Percentiles rank a stretch among this genome's conserved stretches.
Evolutionary conservation across 2,888 invertebrate species (phyloP).

Genomic region (Baronia brevicornis): DNA sequence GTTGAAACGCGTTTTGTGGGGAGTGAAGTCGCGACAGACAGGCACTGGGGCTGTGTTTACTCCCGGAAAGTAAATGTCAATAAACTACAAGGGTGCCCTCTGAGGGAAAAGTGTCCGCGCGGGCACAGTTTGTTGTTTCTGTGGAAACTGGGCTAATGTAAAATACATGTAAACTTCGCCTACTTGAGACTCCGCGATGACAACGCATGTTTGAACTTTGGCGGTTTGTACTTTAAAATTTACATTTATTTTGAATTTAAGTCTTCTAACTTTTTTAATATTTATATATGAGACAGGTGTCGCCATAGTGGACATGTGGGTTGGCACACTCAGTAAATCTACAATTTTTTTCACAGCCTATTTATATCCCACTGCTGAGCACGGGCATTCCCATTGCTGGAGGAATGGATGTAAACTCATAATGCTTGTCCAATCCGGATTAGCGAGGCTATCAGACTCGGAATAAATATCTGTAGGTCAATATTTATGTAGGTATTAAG

Average conservation of each 20-base stretch:
- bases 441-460: no score
- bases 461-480: no score
- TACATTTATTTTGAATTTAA: background rate
- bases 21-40: conserved; percentile 43
- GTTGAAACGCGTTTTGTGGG: conserved; percentile 25
- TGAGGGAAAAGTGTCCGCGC: conserved; percentile 49
- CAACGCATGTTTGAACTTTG: conserved; percentile 11
- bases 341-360: no score
- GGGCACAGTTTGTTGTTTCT: conserved; percentile 44
- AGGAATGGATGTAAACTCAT: no score
- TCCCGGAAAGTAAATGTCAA: conserved; percentile 71
- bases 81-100: conserved; percentile 59
- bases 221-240: background rate
- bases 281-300: no score
- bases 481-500: no score
- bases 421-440: no score
- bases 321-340: no score
- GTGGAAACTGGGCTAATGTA: conserved; percentile 32
- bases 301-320: no score
- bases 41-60: conserved; percentile 58
- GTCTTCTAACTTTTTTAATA: no score
- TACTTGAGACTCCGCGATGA: conserved; percentile 13
- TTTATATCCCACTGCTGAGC: no score
- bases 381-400: no score
- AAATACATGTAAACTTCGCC: conserved; percentile 28